These are phyloP conservation scores for Ceratina australensis DNA, from an alignment of 1,140 invertebrate genomes.

Conservation along the genomic window DNA sequence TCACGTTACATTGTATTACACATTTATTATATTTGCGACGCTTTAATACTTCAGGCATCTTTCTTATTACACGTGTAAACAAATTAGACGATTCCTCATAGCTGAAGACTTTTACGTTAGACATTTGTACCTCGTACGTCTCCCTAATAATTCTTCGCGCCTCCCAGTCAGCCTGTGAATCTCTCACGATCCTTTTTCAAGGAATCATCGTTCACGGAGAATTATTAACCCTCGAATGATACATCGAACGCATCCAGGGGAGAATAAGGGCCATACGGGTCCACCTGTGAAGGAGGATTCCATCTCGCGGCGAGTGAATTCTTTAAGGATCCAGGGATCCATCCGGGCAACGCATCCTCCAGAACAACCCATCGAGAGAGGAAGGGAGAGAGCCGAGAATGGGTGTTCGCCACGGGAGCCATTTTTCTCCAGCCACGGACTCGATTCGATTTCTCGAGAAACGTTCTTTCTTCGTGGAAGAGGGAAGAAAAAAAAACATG, in stretches of 20 bases:
- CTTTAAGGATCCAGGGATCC: conserved; percentile 9
- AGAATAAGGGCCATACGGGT: too few relatives aligned
- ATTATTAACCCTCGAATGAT: conserved; percentile 14
- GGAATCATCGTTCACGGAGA: not conserved
- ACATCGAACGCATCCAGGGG: not conserved
- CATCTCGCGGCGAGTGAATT: conserved; percentile 18
- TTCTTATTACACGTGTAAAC: too few relatives aligned
- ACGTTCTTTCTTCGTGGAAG: conserved; percentile 28
- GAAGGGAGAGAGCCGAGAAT: not conserved
- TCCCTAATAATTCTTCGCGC: too few relatives aligned
- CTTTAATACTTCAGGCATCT: too few relatives aligned
- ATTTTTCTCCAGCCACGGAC: conserved; percentile 51
- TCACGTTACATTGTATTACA: too few relatives aligned
- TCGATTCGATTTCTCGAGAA: conserved; percentile 57
- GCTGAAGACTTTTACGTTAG: too few relatives aligned
- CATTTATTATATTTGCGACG: too few relatives aligned
- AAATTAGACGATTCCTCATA: too few relatives aligned
- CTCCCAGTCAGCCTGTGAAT: not conserved
- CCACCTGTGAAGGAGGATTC: not conserved
- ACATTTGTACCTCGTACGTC: too few relatives aligned
- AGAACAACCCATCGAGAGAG: too few relatives aligned
- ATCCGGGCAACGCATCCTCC: not conserved
- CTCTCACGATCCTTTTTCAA: not conserved
- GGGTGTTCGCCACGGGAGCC: conserved; percentile 35
- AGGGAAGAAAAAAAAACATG: conserved; percentile 29